A percentile compares a stretch with the other conserved stretches of the same genome.
Evolutionary conservation across 1,140 invertebrate genomes (phyloP).

Genomic region (Drosophila jambulina): DNA sequence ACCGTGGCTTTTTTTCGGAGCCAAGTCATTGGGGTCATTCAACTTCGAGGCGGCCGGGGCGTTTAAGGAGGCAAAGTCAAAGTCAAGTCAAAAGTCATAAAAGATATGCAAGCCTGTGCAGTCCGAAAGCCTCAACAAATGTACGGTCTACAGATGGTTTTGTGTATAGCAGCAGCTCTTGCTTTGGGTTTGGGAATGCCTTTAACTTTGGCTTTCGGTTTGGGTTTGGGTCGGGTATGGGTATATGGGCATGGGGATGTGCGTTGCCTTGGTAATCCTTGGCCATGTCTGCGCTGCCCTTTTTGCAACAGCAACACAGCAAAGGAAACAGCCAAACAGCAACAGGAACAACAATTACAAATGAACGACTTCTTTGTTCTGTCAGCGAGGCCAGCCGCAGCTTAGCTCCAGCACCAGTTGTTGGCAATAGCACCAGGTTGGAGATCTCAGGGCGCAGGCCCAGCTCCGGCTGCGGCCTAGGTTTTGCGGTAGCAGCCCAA

Average conservation of each 20-base stretch:
- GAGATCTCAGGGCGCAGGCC: background rate
- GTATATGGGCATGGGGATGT: slow-evolving; percentile 35
- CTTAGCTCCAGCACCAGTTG: slow-evolving; percentile 29
- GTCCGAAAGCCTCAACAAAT: slow-evolving; percentile 58
- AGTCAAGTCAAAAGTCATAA: slow-evolving; percentile 81
- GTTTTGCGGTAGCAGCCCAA: slow-evolving; percentile 68
- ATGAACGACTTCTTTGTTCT: slow-evolving; percentile 84
- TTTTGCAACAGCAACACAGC: slow-evolving; percentile 62
- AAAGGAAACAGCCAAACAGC: slow-evolving; percentile 41
- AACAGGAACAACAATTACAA: slow-evolving; percentile 80
- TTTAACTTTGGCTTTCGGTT: slow-evolving; percentile 26
- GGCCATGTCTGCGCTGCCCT: slow-evolving; percentile 54
- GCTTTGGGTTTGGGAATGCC: slow-evolving; percentile 17
- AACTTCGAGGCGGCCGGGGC: slow-evolving; percentile 43
- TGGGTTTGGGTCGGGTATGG: slow-evolving; percentile 14
- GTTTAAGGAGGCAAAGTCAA: slow-evolving; percentile 60
- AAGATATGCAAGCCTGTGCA: slow-evolving; percentile 70
- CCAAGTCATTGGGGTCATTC: slow-evolving; percentile 65
- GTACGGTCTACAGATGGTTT: slow-evolving; percentile 50
- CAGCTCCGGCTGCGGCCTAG: slow-evolving; percentile 10
- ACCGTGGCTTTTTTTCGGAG: slow-evolving; percentile 38
- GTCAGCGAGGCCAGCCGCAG: slow-evolving; percentile 67
- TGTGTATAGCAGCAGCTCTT: slow-evolving; percentile 26
- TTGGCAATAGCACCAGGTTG: slow-evolving; percentile 29
- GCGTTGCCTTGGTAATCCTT: slow-evolving; percentile 68